Conservation (phyloP, 2,888 invertebrate genomes). For the Calliphora vomitoria region DNA sequence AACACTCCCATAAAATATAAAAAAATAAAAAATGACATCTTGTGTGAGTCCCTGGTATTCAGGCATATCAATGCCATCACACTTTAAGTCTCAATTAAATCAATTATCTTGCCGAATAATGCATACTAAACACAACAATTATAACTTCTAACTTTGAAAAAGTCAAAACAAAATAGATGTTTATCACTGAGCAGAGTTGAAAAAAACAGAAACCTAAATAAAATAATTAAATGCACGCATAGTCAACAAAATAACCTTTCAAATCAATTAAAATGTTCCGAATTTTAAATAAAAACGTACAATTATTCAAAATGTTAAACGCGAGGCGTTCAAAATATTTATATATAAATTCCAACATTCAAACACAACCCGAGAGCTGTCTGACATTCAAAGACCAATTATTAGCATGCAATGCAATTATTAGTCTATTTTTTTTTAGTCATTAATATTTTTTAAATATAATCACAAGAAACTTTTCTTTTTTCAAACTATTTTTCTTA, state of each 20-base stretch:
- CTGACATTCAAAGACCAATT: slow-evolving; percentile 50
- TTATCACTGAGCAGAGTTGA: slow-evolving; percentile 20
- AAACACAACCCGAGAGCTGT: background rate
- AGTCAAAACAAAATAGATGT: slow-evolving; percentile 35
- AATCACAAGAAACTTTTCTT: background rate
- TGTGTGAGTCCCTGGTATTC: background rate
- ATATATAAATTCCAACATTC: background rate
- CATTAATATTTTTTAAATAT: slow-evolving; percentile 6
- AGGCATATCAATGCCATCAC: slow-evolving; percentile 51
- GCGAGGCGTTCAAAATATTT: slow-evolving; percentile 53
- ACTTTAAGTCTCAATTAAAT: slow-evolving; percentile 55
- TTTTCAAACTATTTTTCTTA: background rate
- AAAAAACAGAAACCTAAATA: slow-evolving; percentile 12
- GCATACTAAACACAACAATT: slow-evolving; percentile 34
- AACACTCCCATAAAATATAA: background rate
- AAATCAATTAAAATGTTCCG: slow-evolving; percentile 60
- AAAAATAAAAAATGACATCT: slow-evolving; percentile 13
- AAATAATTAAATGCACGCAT: slow-evolving; percentile 68
- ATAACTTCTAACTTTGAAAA: slow-evolving; percentile 25
- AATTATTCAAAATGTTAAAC: slow-evolving; percentile 35
- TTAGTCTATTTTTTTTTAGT: slow-evolving; percentile 33
- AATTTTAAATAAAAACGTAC: slow-evolving; percentile 6
- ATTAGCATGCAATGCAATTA: slow-evolving; percentile 66
- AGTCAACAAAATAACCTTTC: background rate
- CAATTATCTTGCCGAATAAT: slow-evolving; percentile 39